Conservation (phyloP, 2,797 vertebrate genomes). For the Oryzias sinensis region DNA sequence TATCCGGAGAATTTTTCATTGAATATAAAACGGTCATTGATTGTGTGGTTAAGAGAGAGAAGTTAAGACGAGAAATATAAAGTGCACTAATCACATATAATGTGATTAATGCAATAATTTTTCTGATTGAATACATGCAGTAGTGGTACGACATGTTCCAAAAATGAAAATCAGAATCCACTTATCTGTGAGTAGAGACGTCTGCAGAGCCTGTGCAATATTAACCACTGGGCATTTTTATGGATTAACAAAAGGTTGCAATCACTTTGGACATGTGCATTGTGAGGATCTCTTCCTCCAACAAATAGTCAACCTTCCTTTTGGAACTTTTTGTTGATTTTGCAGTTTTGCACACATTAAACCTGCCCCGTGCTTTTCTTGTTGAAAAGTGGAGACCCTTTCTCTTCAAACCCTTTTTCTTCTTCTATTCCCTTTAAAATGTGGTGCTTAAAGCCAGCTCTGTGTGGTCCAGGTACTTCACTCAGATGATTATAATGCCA, state of each 20-base stretch:
- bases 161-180: conserved; percentile 73
- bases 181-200: conserved; percentile 58
- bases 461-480: conserved; percentile 73
- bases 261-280: too few species aligned
- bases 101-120: conserved; percentile 73
- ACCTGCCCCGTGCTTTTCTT: too few species aligned
- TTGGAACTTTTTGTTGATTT: too few species aligned
- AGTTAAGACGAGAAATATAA: conserved; percentile 64
- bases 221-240: too few species aligned
- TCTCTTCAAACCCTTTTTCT: conserved; percentile 32
- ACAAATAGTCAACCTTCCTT: too few species aligned
- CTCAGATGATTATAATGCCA: conserved; percentile 78
- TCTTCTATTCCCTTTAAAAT: conserved; percentile 25
- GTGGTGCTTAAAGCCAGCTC: conserved; percentile 61
- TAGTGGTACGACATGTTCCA: conserved; percentile 51
- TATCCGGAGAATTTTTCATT: conserved; percentile 69
- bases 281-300: too few species aligned
- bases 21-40: conserved; percentile 74
- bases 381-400: conserved; percentile 28
- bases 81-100: conserved; percentile 79
- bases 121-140: conserved; percentile 51
- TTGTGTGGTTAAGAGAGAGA: conserved; percentile 65
- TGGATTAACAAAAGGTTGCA: too few species aligned
- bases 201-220: conserved; percentile 29
- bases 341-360: too few species aligned